Conservation (phyloP, 2,113 vertebrate genomes). For the Pelodiscus sinensis region DNA sequence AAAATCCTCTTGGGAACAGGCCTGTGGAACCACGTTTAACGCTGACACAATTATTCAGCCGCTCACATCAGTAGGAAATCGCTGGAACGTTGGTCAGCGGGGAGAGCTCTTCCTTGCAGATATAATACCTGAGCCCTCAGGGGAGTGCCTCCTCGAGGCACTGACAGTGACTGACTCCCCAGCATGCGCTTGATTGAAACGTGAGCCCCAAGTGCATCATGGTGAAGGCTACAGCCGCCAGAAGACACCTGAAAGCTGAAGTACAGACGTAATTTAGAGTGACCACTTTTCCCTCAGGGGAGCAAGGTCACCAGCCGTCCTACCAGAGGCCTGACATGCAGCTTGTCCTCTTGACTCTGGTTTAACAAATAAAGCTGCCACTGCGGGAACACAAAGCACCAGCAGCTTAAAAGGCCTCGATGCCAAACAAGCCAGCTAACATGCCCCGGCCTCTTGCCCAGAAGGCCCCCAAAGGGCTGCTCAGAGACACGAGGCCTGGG, state of each 20-base stretch:
- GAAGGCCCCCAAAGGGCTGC: neutral
- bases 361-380: slow-evolving; percentile 19
- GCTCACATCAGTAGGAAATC: neutral
- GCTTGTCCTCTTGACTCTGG: neutral
- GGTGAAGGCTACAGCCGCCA: neutral
- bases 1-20: too few species aligned
- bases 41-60: neutral
- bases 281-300: neutral
- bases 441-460: neutral
- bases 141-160: rapidly evolving
- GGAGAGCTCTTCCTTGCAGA: neutral
- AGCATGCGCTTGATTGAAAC: neutral
- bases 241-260: neutral
- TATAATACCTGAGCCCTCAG: rapidly evolving
- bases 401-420: neutral
- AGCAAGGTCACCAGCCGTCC: neutral
- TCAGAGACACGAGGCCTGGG: neutral
- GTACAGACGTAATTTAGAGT: neutral
- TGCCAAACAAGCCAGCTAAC: neutral
- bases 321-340: rapidly evolving
- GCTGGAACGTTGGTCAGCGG: neutral
- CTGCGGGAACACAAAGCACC: rapidly evolving
- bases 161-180: neutral
- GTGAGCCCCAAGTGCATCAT: neutral
- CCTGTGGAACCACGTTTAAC: neutral